These are phyloP conservation scores for Poecilia picta DNA, from an alignment of 2,797 vertebrate species.

Conservation along the genomic window DNA sequence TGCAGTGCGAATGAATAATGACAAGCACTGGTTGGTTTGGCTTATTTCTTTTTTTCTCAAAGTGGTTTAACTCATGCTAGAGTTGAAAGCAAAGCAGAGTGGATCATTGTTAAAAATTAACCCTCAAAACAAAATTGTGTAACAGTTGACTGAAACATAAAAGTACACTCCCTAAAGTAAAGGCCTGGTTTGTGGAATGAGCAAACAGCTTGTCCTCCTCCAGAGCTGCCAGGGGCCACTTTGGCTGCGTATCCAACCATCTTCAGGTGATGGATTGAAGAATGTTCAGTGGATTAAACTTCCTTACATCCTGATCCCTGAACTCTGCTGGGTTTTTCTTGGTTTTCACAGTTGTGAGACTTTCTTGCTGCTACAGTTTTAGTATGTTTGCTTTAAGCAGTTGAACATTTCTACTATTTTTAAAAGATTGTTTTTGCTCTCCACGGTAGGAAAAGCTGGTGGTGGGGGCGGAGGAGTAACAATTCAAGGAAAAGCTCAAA, in stretches of 20 bases:
- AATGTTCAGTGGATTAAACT: neutral
- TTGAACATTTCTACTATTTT: neutral
- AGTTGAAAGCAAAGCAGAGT: conserved; percentile 31
- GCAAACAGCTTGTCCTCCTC: neutral
- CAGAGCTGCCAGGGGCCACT: neutral
- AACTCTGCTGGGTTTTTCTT: neutral
- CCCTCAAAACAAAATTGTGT: conserved; percentile 20
- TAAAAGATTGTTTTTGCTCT: neutral
- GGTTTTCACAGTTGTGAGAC: neutral
- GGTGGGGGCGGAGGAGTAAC: neutral
- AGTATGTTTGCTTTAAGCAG: neutral
- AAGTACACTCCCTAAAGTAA: conserved; percentile 19
- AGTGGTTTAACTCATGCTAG: conserved; percentile 10
- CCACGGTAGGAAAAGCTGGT: neutral
- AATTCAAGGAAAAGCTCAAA: conserved; percentile 12
- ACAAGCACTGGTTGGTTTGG: neutral
- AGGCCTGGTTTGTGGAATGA: neutral
- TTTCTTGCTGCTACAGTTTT: neutral
- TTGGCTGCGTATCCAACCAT: neutral
- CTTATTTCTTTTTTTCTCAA: too few species aligned
- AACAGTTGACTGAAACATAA: conserved; percentile 25
- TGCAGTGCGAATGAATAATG: neutral
- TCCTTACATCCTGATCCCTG: neutral
- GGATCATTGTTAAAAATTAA: conserved; percentile 29
- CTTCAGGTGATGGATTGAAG: neutral